Percentiles rank a stretch among this genome's conserved stretches.
Evolutionary conservation across 2,113 vertebrate genomes (phyloP).

Genomic region (Rhipidura dahli): DNA sequence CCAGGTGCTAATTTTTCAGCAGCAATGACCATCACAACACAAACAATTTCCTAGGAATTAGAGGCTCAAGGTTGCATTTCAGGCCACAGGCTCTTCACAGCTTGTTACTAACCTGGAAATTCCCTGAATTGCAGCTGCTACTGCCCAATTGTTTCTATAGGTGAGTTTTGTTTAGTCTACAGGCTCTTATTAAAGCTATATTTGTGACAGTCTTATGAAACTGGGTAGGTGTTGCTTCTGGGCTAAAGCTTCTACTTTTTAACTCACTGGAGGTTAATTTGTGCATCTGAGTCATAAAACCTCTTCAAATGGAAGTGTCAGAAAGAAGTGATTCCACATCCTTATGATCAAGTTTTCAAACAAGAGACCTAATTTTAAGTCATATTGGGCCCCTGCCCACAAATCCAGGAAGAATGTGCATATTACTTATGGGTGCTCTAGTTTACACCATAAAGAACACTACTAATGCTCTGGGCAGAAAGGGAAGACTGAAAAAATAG

Average conservation of each 20-base stretch:
- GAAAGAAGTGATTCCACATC: background rate
- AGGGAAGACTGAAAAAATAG: background rate
- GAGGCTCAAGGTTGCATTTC: slow-evolving; percentile 23
- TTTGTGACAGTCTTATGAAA: background rate
- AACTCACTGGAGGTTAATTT: slow-evolving; percentile 15
- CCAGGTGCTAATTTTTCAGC: slow-evolving; percentile 3
- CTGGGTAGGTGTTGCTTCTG: slow-evolving; percentile 17
- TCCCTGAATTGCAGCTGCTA: background rate
- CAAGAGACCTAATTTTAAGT: background rate
- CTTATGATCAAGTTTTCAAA: background rate
- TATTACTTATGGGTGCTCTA: background rate
- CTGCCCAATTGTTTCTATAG: slow-evolving; percentile 24
- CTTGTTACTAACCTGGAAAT: slow-evolving; percentile 20
- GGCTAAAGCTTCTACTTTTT: slow-evolving; percentile 16
- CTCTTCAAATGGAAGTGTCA: background rate
- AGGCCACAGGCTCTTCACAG: slow-evolving; percentile 1
- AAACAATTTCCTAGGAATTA: slow-evolving; percentile 20
- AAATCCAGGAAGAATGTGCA: background rate
- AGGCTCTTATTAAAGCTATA: background rate
- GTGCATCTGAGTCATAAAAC: slow-evolving; percentile 30
- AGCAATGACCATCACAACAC: slow-evolving; percentile 15
- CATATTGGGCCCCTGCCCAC: background rate
- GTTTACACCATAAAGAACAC: background rate
- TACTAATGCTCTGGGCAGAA: background rate
- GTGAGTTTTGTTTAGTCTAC: slow-evolving; percentile 32